These are phyloP conservation scores for Capromys pilorides DNA, from an alignment of 2,797 vertebrate genomes.

Conservation along the genomic window DNA sequence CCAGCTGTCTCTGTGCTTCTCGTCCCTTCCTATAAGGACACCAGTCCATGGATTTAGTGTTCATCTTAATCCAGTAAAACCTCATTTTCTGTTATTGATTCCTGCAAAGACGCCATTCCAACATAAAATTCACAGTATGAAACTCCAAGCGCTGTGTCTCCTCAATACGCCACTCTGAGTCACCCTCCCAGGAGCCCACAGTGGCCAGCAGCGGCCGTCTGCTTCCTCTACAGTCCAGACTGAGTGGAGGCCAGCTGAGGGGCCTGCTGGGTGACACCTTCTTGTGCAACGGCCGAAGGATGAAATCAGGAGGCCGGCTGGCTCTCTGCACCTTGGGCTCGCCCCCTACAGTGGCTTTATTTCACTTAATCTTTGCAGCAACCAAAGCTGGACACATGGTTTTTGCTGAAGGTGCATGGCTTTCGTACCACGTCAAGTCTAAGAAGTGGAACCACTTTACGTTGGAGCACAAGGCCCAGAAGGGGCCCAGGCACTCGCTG, in stretches of 20 bases:
- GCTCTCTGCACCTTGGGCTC: too few species aligned
- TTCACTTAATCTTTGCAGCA: neutral
- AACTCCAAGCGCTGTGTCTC: neutral
- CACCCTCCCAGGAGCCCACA: accelerated
- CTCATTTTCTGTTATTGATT: neutral
- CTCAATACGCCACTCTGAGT: neutral
- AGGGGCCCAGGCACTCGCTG: neutral
- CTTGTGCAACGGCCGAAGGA: neutral
- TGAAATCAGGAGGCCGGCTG: neutral
- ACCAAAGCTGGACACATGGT: neutral
- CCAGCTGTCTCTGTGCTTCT: too few species aligned
- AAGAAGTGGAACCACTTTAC: neutral
- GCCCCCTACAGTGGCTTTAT: neutral
- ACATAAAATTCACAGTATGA: neutral
- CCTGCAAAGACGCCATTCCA: neutral
- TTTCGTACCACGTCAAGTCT: neutral
- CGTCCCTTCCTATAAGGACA: neutral
- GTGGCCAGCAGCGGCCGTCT: too few species aligned
- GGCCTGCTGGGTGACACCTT: accelerated
- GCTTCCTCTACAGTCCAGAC: neutral
- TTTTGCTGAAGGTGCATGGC: neutral
- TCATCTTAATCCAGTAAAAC: neutral
- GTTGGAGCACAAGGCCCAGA: neutral
- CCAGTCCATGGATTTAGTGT: neutral
- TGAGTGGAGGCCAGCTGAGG: accelerated